Evolutionary conservation across 2,113 vertebrate genomes (phyloP), one percentile per base, ranked within the genome.

Genomic region (Tachuris rubrigastra): DNA sequence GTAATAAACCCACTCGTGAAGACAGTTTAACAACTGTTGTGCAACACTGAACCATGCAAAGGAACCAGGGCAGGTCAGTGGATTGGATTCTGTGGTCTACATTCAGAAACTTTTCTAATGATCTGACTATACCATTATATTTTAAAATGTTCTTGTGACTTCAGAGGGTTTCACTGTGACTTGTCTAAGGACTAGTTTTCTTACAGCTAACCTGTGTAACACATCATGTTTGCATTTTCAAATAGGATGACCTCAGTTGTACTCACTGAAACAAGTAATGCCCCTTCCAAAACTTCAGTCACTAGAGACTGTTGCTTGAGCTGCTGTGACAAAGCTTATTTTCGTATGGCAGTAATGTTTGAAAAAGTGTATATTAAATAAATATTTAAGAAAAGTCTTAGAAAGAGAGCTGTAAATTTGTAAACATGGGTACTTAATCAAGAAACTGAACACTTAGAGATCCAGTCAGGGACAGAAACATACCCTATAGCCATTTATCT

Each of bases 401-500:
- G 60, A 88, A 74, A 53, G 31, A 89, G 65, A 66, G 49, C 37
- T 91, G 53, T 80, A 90, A 82, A 93, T 97, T 84, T 90, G 90
- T 88, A 90, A 94, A 93, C 79, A 55, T 69, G 82, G 80, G 67
- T 53, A 69, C 60, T 96, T 83, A 86, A 82, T 92, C 71, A 83
- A 94, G 94, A 94, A 96, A 92, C 88, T 19, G 62, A 96, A 83
- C 75, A 53, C 62, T 94, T 31, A 37, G 63, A 73, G 59, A 92
- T 90, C 59, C 31, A 86, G 75, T 46, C 46, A 73, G 83, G 42
- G 63, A 69, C 28, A 46, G 65, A 94, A 92, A 88, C 42, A 46
- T 71, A 77, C 75, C 94, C 88, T 86, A 42, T 90, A 92, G 95
- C 75, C 79, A 86, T 97, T 95, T 95, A 58, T 88, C 94, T 97